Base-by-base conservation (phyloP, 1,140 invertebrate genomes). In the Lethocerus indicus region DNA sequence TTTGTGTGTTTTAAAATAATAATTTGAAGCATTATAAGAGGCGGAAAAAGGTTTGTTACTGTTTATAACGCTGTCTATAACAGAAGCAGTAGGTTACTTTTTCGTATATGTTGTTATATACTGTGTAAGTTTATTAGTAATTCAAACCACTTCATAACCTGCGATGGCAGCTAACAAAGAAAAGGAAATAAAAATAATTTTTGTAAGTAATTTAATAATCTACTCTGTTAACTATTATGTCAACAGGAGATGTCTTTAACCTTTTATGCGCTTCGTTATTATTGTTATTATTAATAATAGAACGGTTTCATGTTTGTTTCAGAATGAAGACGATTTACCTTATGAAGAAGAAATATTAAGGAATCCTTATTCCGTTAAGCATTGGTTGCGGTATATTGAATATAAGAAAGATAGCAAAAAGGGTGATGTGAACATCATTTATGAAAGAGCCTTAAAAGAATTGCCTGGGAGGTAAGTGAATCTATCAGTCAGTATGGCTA, bases 281-380 rank as follows among this genome's bases (percentile, higher is more conserved):
- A 6, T n/a, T 44, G 4, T 28, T 20, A n/a, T n/a, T n/a, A n/a
- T n/a, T n/a, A n/a, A n/a, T n/a, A n/a, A n/a, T n/a, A n/a, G n/a
- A n/a, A n/a, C n/a, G n/a, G n/a, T n/a, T n/a, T n/a, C n/a, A n/a
- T n/a, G n/a, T n/a, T 16, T 55, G 44, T 49, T 49, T n/a, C 36
- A 85, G 84, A 85, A 80, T 60, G 88, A 94, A 64, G 88, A 93
- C 62, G 93, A 98, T 70, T 68, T 98, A 28, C 87, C 92, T 2
- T 98, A 93, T 65, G 94, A 98, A 73, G 94, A 98, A 67, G 94
- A 98, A 66, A 95, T 98, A 60, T 69, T 97, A 21, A 71, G 94
- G 54, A 98, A 98, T 71, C 90, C 91, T 2, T 95, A 82, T 68
- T 95, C 90, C 14, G 87, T 98, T 0, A 96, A 96, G 67, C 90